A percentile compares a stretch with the other conserved stretches of the same genome.
phyloP scores from a whole-genome alignment of 2,888 invertebrate genomes.

The Hypolimnas misippus region DNA sequence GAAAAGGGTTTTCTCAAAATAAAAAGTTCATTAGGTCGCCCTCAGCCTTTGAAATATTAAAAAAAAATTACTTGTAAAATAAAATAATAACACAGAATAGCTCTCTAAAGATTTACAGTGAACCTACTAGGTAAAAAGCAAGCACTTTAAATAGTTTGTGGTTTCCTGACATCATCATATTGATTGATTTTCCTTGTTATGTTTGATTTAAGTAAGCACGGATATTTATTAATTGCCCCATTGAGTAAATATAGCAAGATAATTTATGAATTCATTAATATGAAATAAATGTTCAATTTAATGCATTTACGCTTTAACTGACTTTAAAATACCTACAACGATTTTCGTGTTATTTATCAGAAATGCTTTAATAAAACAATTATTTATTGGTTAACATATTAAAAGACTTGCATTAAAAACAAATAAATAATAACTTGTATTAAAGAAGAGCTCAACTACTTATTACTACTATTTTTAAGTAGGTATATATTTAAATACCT shows the following conservation, averaged over 20 bases:
- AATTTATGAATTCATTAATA: constrained; percentile 10
- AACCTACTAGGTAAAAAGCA: not conserved
- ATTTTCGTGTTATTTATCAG: not conserved
- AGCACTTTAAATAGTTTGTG: constrained; percentile 2
- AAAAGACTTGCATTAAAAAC: no score
- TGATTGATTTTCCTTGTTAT: constrained; percentile 16
- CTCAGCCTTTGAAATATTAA: not conserved
- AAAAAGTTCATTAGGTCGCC: no score
- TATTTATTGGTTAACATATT: no score
- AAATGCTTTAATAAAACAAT: no score
- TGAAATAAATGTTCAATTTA: not conserved
- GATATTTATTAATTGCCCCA: constrained; percentile 14
- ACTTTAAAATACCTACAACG: not conserved
- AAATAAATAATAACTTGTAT: no score
- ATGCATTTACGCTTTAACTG: constrained; percentile 1
- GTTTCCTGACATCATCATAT: constrained; percentile 3
- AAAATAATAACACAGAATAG: no score
- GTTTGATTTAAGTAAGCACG: constrained; percentile 4
- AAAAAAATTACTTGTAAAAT: not conserved
- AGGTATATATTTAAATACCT: no score
- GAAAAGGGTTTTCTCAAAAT: no score
- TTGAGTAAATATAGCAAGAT: constrained; percentile 15
- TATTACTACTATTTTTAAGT: no score
- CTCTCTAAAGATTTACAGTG: not conserved
- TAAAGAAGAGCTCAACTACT: no score